Evolutionary conservation across 1,140 invertebrate genomes (phyloP), one percentile per base, ranked within the genome.

Genomic region (Harpegnathos saltator): DNA sequence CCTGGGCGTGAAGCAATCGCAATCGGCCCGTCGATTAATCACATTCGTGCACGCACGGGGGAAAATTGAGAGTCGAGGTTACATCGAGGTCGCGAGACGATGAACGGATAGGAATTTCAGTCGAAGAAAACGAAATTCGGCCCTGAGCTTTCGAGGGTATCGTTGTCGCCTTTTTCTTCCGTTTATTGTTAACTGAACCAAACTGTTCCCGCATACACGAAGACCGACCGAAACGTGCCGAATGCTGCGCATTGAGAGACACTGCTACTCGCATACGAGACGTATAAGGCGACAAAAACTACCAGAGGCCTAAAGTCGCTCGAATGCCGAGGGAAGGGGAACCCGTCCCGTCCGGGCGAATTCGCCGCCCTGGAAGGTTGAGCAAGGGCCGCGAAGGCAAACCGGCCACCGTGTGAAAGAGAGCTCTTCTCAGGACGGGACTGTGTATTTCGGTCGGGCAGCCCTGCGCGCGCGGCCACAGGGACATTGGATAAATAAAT

Each of bases 401-500:
- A 58, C 50, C 29, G 58, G 33, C 26, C 69, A 0, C 3, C 38
- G 38, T 44, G 38, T 44, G 38, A 5, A 9, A 44, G 7, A 52
- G 71, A 33, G 5, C 29, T 56, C 26, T 24, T 72, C 52, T 72
- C 26, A 65, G 29, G 50, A 83, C 63, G 84, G 56, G 59, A 77
- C 65, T 83, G 26, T 78, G 33, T 87, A 87, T 87, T 86, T 87
- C 86, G 66, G 86, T 83, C 85, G 71, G 71, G n/a, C 63, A 0
- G 59, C 84, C 61, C 58, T 61, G 44, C 9, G 44, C 19, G 48
- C 52, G 17, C 5, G 5, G 29, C 29, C 24, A 22, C 80, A 83
- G 85, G 56, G 85, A 83, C 78, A 63, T 54, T 77, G 56, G 81
- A 87, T 86, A 87, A 87, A 87, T 87, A 87, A 87, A 87, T 87